Base-by-base conservation (phyloP, 2,113 vertebrate genomes). In the Sebastes schlegelii region DNA sequence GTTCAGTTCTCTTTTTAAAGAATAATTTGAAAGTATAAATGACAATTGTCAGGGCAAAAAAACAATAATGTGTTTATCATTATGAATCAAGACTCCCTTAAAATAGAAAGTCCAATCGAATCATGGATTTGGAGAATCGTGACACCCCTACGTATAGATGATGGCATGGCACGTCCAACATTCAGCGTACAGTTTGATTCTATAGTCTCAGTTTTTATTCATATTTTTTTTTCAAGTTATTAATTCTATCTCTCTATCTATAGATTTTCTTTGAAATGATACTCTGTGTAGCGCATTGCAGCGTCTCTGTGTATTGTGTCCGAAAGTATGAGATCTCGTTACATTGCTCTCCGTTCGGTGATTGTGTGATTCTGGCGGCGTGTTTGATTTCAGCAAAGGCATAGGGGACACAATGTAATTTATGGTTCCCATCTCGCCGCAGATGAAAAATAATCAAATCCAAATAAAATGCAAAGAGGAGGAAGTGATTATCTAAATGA, bases 371-470 rank as follows among this genome's bases (percentile, higher is more conserved):
- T 88, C 82, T 84, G 65, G 80, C 83, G 80, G 80, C 74, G 54
- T 79, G 80, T 88, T 84, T 90, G 91, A 92, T 92, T 92, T 83
- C 69, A 74, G 85, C 72, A 70, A 79, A 86, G 80, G 83, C 86
- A 92, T 90, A 49, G 17, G 88, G 88, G 88, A 93, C 87, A 88
- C 87, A 68, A n/a, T 74, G 87, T 91, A 92, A 92, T 93, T 94
- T 89, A 95, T 94, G 89, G 75, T 90, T 94, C 94, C 92, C 91
- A 93, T 93, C 92, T 83, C 62, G 81, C 87, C 34, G 79, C 88
- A 85, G 83, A 92, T 92, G 91, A 92, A 92, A 95, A 92, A 92
- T 90, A 89, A 95, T 95, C 92, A 93, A 93, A 94, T 91, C 91
- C 79, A 92, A 94, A 95, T 93, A 93, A 94, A 94, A 95, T 92